Evolutionary conservation across 2,797 vertebrate genomes (phyloP).

Genomic region (Chaunax sp.): DNA sequence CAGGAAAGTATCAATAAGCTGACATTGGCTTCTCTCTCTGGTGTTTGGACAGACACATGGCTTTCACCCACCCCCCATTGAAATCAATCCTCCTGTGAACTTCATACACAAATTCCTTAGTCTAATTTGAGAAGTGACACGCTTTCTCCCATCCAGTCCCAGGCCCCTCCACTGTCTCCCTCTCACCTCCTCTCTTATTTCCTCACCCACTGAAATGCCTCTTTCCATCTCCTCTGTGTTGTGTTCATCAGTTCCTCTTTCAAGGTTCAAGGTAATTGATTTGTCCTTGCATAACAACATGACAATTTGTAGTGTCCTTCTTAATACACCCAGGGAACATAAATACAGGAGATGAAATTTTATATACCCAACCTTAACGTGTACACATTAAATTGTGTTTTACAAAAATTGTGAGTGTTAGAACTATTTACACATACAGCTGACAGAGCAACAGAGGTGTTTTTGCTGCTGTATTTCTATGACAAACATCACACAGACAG

Average conservation of each 20-base stretch:
- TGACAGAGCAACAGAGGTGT: too few relatives aligned
- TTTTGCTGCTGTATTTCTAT: too few relatives aligned
- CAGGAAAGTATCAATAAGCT: too few relatives aligned
- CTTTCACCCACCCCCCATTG: constrained; percentile 45
- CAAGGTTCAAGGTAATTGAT: not conserved
- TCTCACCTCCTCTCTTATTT: constrained; percentile 34
- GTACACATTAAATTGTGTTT: too few relatives aligned
- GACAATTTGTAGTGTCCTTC: too few relatives aligned
- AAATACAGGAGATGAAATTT: too few relatives aligned
- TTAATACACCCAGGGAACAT: too few relatives aligned
- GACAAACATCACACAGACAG: too few relatives aligned
- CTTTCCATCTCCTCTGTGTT: constrained; percentile 11
- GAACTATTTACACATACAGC: too few relatives aligned
- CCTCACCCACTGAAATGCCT: constrained; percentile 20
- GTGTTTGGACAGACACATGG: constrained; percentile 40
- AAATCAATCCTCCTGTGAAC: constrained; percentile 84
- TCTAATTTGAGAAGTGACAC: constrained; percentile 84
- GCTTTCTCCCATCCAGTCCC: constrained; percentile 52
- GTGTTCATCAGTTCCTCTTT: constrained; percentile 8
- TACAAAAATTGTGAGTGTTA: too few relatives aligned
- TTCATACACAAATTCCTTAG: constrained; percentile 83
- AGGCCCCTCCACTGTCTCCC: constrained; percentile 38
- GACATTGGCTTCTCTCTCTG: constrained; percentile 13
- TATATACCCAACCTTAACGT: too few relatives aligned
- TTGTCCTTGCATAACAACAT: not conserved